Conservation (phyloP, 2,113 vertebrate genomes). For the Panthera tigris region DNA sequence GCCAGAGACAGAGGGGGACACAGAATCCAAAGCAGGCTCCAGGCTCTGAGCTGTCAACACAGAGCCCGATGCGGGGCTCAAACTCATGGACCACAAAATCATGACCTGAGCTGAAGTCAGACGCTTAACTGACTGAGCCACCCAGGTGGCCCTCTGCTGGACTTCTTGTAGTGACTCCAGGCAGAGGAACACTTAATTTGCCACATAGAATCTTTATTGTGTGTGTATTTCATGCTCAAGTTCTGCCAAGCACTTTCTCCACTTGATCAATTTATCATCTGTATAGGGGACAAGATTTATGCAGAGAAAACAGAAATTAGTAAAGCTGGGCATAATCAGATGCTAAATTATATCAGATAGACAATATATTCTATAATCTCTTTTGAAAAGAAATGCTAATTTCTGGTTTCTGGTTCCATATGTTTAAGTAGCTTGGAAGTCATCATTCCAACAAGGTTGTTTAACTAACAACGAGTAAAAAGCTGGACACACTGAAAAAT, state of each 20-base stretch:
- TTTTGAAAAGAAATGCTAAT: background rate
- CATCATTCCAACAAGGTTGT: background rate
- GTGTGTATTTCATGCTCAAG: background rate
- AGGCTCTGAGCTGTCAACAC: too few species aligned
- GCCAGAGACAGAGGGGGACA: too few species aligned
- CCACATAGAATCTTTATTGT: background rate
- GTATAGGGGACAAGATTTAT: background rate
- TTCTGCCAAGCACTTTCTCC: background rate
- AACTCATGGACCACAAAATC: too few species aligned
- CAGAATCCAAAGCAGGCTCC: too few species aligned
- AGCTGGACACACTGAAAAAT: background rate
- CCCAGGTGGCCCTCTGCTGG: too few species aligned
- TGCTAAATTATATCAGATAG: background rate
- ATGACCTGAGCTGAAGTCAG: too few species aligned
- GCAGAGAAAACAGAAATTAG: background rate
- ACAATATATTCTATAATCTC: background rate
- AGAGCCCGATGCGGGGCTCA: too few species aligned
- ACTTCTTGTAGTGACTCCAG: background rate
- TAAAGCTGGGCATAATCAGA: background rate
- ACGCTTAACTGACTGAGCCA: too few species aligned
- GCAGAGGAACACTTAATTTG: background rate
- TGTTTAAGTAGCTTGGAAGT: background rate
- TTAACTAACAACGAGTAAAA: background rate
- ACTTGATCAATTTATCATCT: background rate
- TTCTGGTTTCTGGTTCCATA: background rate